These are phyloP conservation scores for Melospiza georgiana DNA, from an alignment of 2,113 vertebrate species.

Conservation along the genomic window DNA sequence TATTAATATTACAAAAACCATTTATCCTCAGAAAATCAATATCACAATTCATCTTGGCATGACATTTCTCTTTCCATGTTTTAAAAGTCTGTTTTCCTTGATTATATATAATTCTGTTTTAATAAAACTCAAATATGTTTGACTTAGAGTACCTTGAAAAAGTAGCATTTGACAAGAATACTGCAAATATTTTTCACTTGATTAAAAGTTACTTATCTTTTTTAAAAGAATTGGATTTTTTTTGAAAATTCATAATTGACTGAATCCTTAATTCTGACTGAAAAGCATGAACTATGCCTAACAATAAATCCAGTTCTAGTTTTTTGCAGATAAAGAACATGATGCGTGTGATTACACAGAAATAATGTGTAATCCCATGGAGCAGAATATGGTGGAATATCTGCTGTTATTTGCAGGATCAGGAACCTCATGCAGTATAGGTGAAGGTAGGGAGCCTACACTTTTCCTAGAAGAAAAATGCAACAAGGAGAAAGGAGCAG, in stretches of 20 bases:
- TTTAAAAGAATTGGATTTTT: slow-evolving; percentile 18
- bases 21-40: slow-evolving; percentile 88
- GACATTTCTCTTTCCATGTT: slow-evolving; percentile 70
- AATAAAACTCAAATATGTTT: slow-evolving; percentile 68
- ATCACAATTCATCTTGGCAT: slow-evolving; percentile 80
- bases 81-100: slow-evolving; percentile 71
- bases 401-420: not conserved
- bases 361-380: not conserved
- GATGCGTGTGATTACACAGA: not conserved
- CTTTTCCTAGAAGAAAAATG: slow-evolving; percentile 14
- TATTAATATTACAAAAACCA: slow-evolving; percentile 90
- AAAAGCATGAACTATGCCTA: not conserved
- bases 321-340: not conserved
- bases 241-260: not conserved
- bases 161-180: slow-evolving; percentile 19
- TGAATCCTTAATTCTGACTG: not conserved
- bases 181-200: slow-evolving; percentile 24
- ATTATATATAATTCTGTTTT: slow-evolving; percentile 72
- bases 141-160: slow-evolving; percentile 27
- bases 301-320: not conserved
- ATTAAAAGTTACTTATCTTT: slow-evolving; percentile 6
- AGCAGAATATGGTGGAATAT: not conserved
- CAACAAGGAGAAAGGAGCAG: not conserved
- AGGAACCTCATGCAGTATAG: not conserved
- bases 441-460: not conserved